Base-by-base conservation (phyloP, 2,888 invertebrate species). In the Conomelus anceps region DNA sequence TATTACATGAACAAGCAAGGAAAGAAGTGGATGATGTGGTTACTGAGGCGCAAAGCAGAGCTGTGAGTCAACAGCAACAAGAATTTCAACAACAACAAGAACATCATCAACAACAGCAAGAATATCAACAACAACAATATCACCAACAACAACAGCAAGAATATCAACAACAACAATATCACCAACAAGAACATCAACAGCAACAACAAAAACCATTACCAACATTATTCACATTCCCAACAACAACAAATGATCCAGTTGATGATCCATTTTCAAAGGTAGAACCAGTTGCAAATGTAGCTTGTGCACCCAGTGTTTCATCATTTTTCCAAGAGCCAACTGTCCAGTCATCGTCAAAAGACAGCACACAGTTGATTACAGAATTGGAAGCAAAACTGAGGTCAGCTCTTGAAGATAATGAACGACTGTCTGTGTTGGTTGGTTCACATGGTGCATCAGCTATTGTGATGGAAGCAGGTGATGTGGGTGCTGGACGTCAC, bases 21-120 rank as follows among this genome's bases (percentile, higher is more conserved):
- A 92, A 92, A 89, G 93, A 93, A 92, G 91, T 94, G 3, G 92
- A 93, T 0, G 91, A 91, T 88, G 91, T 93, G 22, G 91, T 94
- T 13, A 92, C 92, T 86, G 92, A 92, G 90, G 91, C 91, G 85
- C 91, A 92, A 90, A 90, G 24, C 24, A 86, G 29, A 20, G 86
- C 22, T 11, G 23, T 85, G 23, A 22, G 63, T n/a, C 63, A 63
- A 63, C 63, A 63, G n/a, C 63, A 63, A 4, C 6, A 26, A 11
- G 26, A 4, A 26, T 26, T 26, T 26, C 6, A 26, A 26, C 4
- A 26, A 63, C 63, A 63, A 63, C n/a, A 63, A n/a, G 63, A 41
- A 41, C 41, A 41, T 17, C 41, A 41, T 3, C 13, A 17, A 41
- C 41, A 41, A 41, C 41, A 41, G 41, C 3, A 17, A 41, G 3